phyloP scores from a whole-genome alignment of 2,888 invertebrate genomes.

The Noctua fimbriata region DNA sequence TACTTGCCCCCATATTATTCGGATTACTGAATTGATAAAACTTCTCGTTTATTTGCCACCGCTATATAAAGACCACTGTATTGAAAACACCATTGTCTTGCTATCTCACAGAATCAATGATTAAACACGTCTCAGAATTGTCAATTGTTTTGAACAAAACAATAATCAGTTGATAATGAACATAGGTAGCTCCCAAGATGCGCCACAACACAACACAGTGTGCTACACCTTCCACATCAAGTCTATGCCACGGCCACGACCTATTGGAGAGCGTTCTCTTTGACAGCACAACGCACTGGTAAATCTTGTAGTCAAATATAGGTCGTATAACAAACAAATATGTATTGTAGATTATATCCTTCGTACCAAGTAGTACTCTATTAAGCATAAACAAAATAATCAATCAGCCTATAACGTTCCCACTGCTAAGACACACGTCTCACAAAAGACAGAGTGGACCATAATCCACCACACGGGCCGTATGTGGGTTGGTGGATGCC shows the following conservation, averaged over 20 bases:
- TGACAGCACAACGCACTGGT: background rate
- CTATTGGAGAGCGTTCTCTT: background rate
- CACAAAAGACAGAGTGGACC: too few relatives aligned
- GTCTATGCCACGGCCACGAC: background rate
- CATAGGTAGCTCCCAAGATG: background rate
- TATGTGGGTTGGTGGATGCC: too few relatives aligned
- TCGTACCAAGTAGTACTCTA: background rate
- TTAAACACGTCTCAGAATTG: constrained; percentile 62
- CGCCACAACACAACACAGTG: background rate
- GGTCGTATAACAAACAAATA: background rate
- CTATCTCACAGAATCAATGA: constrained; percentile 57
- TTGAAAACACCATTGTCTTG: constrained; percentile 69
- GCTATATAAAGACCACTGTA: constrained; percentile 63
- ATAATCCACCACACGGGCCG: too few relatives aligned
- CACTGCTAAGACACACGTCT: background rate
- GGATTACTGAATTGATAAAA: constrained; percentile 64
- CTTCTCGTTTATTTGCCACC: constrained; percentile 53
- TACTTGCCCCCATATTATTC: constrained; percentile 42
- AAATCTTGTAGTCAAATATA: background rate
- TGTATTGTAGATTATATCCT: background rate
- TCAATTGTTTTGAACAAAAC: constrained; percentile 43
- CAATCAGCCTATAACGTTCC: too few relatives aligned
- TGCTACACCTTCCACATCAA: background rate
- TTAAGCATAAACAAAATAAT: background rate
- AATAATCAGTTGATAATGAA: background rate